A percentile compares a stretch with the other conserved stretches of the same genome.
phyloP scores from a whole-genome alignment of 2,113 vertebrate genomes.

The Meriones unguiculatus region DNA sequence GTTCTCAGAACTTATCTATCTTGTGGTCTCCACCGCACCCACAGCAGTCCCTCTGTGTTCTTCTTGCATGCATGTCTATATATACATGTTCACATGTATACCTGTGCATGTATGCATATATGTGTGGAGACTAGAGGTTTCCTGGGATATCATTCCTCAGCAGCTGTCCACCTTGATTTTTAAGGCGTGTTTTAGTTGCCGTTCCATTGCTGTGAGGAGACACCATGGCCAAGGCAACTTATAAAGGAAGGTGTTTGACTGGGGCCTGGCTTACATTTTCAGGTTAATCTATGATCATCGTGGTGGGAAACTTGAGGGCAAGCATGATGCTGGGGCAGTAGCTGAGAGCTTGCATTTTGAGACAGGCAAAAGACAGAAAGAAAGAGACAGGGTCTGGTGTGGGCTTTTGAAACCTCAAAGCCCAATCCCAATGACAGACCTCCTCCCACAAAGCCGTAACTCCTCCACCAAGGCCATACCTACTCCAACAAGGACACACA shows the following conservation, averaged over 20 bases:
- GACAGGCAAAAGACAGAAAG: neutral
- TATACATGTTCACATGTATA: neutral
- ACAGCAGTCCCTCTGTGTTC: neutral
- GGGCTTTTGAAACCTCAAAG: neutral
- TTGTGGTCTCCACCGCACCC: neutral
- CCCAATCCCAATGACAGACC: neutral
- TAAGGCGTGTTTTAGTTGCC: neutral
- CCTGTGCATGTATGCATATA: neutral
- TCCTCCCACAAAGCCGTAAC: neutral
- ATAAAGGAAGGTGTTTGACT: neutral
- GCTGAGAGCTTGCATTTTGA: neutral
- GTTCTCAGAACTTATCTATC: too few species aligned
- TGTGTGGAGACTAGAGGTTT: neutral
- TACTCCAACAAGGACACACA: neutral
- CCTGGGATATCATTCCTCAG: neutral
- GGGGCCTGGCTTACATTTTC: neutral
- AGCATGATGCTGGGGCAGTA: neutral
- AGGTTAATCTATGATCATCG: neutral
- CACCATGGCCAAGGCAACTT: neutral
- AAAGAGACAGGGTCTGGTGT: neutral
- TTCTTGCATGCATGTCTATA: neutral
- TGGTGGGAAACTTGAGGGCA: neutral
- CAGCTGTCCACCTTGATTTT: neutral
- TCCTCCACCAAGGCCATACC: neutral
- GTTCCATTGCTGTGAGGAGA: neutral